Conservation (phyloP, 2,888 invertebrate species). For the Dryocosmus kuriphilus region DNA sequence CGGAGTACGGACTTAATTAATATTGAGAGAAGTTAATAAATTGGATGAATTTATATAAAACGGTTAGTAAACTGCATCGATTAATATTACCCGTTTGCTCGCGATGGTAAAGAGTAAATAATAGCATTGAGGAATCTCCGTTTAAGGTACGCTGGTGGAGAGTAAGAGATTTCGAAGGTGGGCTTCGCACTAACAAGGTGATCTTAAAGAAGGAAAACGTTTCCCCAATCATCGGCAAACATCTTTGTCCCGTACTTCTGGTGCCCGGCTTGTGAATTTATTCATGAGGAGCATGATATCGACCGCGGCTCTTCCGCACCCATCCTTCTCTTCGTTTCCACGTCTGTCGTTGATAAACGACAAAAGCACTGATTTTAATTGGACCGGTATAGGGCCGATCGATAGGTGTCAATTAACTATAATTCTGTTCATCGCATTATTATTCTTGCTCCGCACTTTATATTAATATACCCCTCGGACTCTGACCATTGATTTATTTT, state of each 20-base stretch:
- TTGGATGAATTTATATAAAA: constrained; percentile 23
- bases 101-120: constrained; percentile 20
- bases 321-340: constrained; percentile 52
- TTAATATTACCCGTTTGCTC: constrained; percentile 25
- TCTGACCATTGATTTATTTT: constrained; percentile 2
- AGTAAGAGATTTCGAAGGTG: constrained; percentile 65
- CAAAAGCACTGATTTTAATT: constrained; percentile 67
- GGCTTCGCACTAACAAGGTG: constrained; percentile 69
- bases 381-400: constrained; percentile 61
- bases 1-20: no score
- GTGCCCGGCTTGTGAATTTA: constrained; percentile 71
- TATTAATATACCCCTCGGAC: constrained; percentile 26
- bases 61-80: constrained; percentile 20
- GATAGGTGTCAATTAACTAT: constrained; percentile 64
- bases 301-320: constrained; percentile 60
- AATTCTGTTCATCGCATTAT: constrained; percentile 60
- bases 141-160: constrained; percentile 62
- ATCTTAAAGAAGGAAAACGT: constrained; percentile 72
- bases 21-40: neutral
- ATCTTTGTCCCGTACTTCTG: constrained; percentile 72
- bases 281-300: constrained; percentile 71
- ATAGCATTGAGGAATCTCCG: constrained; percentile 53
- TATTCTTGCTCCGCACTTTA: constrained; percentile 47
- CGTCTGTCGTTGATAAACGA: constrained; percentile 62
- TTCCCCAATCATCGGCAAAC: constrained; percentile 73